Evolutionary conservation across 2,888 invertebrate genomes (phyloP).

Genomic region (Tetanocera ferruginea): DNA sequence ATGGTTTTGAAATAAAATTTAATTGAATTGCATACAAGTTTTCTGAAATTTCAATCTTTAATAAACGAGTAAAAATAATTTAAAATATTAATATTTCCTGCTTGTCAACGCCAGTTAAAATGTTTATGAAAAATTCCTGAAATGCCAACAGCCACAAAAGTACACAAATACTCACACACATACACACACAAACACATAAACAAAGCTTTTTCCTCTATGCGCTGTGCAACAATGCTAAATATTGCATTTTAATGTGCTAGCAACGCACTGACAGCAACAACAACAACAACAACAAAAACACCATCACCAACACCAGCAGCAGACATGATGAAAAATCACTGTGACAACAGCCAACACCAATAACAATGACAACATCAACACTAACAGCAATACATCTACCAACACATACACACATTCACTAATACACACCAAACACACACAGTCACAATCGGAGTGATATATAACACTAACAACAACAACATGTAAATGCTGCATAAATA

Average conservation of each 20-base stretch:
- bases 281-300: not conserved
- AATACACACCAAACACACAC: not conserved
- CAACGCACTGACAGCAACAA: not conserved
- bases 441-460: not conserved
- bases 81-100: not conserved
- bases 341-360: not conserved
- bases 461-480: not conserved
- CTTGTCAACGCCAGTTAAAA: conserved; percentile 14
- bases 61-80: no score
- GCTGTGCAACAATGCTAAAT: not conserved
- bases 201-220: not conserved
- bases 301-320: not conserved
- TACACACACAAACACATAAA: not conserved
- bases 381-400: not conserved
- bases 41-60: no score
- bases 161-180: conserved; percentile 15
- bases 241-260: conserved; percentile 20
- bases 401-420: not conserved
- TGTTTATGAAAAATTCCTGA: conserved; percentile 7
- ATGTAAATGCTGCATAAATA: conserved; percentile 11
- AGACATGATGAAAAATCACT: conserved; percentile 7
- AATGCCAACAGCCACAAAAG: conserved; percentile 2
- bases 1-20: no score
- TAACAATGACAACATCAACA: conserved; percentile 6
- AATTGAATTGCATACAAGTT: no score